Base-by-base conservation (phyloP, 2,888 invertebrate species). In the Hydroisotoma schaefferi region DNA sequence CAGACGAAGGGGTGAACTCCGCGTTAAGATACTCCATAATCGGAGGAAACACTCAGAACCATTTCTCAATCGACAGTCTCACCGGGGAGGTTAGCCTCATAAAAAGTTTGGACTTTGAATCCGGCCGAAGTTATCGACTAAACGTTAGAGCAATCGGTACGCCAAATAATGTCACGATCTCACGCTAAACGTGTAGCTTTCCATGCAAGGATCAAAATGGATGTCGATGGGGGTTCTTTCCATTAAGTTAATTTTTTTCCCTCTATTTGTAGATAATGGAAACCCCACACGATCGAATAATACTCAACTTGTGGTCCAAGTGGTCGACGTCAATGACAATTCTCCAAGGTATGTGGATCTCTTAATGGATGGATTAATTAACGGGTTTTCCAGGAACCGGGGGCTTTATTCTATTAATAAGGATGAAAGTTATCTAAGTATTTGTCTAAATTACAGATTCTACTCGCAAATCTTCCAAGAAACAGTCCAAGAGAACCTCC, bases 1-100 rank as follows among this genome's bases (percentile, higher is more conserved):
- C 88, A 0, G 99, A 99, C 77, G 85, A 88, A 54, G 97, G 94
- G 0, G 83, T 87, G 28, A 98, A 99, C 78, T 92, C 94, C 2
- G 91, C 90, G 0, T 87, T 99, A 57, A 84, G 94, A 49, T 97
- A 93, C 79, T 91, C 91, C 15, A 92, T 98, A 71, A 94, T 95
- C 70, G 93, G 95, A 8, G 94, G 97, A 25, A 95, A 97, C 78
- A 88, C 88, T 0, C 90, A 91, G 75, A 88, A 90, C 71, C 91
- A 92, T 74, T 97, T 99, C 76, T 87, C 90, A 1, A 94, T 99
- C 37, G 95, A 98, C 78, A 89, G 91, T 57, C 83, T 91, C 73
- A 90, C 88, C 59, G 98, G 98, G 0, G 90, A 94, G 75, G 87
- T 94, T 2, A 85, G 88, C 1, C 80, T 72, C 6, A 55, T 57